phyloP scores from a whole-genome alignment of 2,888 invertebrate species.

The Drosophila prostipennis region DNA sequence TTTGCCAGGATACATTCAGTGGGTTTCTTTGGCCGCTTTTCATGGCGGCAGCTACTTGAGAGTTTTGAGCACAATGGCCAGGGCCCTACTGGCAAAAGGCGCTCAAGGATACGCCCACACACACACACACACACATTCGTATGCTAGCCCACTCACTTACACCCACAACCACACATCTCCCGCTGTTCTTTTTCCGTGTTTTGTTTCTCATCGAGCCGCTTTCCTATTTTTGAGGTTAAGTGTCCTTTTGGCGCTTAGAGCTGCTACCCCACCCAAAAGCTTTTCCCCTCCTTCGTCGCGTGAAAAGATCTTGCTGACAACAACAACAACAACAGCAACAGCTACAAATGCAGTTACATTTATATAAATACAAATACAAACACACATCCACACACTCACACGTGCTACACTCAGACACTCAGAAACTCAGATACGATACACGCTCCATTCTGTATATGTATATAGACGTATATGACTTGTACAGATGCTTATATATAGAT shows the following conservation, averaged over 20 bases:
- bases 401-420: constrained; percentile 23
- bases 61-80: constrained; percentile 68
- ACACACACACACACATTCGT: constrained; percentile 18
- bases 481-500: constrained; percentile 48
- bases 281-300: constrained; percentile 45
- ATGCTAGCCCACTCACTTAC: constrained; percentile 4
- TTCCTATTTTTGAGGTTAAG: constrained; percentile 73
- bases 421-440: constrained; percentile 42
- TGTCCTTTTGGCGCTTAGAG: constrained; percentile 77
- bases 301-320: constrained; percentile 77
- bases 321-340: constrained; percentile 51
- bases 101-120: constrained; percentile 71
- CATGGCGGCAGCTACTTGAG: constrained; percentile 66
- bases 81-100: constrained; percentile 63
- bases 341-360: constrained; percentile 19
- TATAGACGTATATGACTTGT: constrained; percentile 59
- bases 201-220: constrained; percentile 70
- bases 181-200: constrained; percentile 51
- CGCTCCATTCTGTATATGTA: constrained; percentile 56
- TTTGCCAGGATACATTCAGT: constrained; percentile 52
- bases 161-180: constrained; percentile 10
- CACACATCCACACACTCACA: not conserved
- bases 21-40: constrained; percentile 59
- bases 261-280: constrained; percentile 8
- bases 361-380: constrained; percentile 33